Evolutionary conservation across 2,797 vertebrate genomes (phyloP).

Genomic region (Thaleichthys pacificus): DNA sequence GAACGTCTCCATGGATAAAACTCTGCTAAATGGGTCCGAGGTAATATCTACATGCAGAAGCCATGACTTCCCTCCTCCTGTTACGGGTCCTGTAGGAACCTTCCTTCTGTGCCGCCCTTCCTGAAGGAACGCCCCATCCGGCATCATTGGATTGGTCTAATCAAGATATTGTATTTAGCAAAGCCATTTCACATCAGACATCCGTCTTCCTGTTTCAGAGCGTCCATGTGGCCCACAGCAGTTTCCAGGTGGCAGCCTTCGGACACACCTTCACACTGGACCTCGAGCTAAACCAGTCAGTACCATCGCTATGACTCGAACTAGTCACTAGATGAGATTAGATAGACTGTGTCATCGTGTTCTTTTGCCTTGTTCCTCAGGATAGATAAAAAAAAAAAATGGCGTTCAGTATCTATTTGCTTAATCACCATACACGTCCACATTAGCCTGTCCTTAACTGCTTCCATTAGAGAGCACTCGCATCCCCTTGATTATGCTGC

Average conservation of each 20-base stretch:
- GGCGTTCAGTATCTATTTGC: conserved; percentile 27
- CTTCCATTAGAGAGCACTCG: conserved; percentile 52
- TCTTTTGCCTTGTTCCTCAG: neutral
- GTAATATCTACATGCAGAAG: no score
- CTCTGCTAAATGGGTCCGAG: no score
- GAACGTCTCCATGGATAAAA: no score
- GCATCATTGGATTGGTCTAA: neutral
- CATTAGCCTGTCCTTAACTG: conserved; percentile 47
- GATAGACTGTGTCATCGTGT: neutral
- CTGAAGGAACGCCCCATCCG: neutral
- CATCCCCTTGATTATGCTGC: conserved; percentile 43
- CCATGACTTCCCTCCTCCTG: no score
- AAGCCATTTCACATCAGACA: neutral
- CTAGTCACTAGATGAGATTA: neutral
- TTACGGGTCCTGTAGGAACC: neutral
- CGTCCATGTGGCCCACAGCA: conserved; percentile 88
- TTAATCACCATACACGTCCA: conserved; percentile 49
- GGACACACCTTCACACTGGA: conserved; percentile 89
- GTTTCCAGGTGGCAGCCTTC: conserved; percentile 92
- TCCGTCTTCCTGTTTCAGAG: conserved; percentile 66
- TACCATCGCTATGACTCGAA: conserved; percentile 43
- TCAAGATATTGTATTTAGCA: neutral
- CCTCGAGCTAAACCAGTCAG: conserved; percentile 93
- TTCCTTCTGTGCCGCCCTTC: no score
- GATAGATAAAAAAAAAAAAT: no score